phyloP scores from a whole-genome alignment of 2,888 invertebrate species.

The Bhutanitis thaidina region DNA sequence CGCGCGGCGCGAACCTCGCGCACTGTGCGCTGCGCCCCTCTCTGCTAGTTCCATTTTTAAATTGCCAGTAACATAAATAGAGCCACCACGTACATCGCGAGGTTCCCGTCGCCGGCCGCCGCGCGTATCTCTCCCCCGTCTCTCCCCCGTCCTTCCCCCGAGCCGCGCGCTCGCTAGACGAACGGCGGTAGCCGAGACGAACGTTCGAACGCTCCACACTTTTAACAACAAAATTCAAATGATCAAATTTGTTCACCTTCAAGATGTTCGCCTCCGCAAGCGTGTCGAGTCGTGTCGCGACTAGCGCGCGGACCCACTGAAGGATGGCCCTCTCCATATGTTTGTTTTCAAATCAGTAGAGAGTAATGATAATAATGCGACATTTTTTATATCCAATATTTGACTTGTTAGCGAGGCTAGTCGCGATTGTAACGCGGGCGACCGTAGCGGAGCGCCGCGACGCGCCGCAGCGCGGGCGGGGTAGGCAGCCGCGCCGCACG shows the following conservation, averaged over 20 bases:
- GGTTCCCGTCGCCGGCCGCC: neutral
- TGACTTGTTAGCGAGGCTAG: neutral
- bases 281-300: neutral
- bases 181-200: neutral
- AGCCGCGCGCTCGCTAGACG: neutral
- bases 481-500: neutral
- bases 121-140: neutral
- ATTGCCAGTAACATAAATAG: neutral
- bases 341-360: neutral
- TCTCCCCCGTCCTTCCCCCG: neutral
- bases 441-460: neutral
- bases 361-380: neutral
- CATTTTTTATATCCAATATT: neutral
- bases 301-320: no score
- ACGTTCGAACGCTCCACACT: neutral
- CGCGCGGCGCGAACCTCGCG: slow-evolving; percentile 1
- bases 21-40: neutral
- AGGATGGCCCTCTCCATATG: neutral
- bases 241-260: neutral
- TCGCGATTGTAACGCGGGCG: neutral
- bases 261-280: slow-evolving; percentile 1
- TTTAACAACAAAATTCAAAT: neutral
- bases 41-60: neutral
- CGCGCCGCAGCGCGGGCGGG: neutral
- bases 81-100: neutral